Evolutionary conservation across 2,113 vertebrate genomes (phyloP).

Genomic region (Cichladusa arquata): DNA sequence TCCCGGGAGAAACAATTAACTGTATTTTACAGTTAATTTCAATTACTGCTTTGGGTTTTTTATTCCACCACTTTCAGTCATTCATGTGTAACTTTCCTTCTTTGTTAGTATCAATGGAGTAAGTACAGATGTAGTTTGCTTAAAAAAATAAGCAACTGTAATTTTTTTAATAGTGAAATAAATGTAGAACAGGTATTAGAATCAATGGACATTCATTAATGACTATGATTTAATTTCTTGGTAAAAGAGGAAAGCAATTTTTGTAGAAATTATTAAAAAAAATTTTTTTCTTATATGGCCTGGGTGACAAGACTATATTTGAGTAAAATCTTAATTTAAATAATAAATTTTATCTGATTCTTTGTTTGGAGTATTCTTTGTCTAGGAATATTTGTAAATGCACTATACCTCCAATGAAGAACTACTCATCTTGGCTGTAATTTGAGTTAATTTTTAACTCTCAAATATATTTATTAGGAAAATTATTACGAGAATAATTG

Average conservation of each 20-base stretch:
- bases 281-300: not conserved
- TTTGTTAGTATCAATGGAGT: not conserved
- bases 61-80: not conserved
- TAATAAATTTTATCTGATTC: not conserved
- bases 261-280: not conserved
- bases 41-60: not conserved
- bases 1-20: not conserved
- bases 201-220: not conserved
- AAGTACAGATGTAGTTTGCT: not conserved
- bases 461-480: not conserved
- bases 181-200: not conserved
- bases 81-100: not conserved
- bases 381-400: not conserved
- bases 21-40: slow-evolving; percentile 23
- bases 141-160: not conserved
- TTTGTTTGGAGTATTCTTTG: not conserved
- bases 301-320: not conserved
- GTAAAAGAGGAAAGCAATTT: not conserved
- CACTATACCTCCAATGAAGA: not conserved
- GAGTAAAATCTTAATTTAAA: not conserved
- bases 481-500: not conserved
- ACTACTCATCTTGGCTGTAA: not conserved
- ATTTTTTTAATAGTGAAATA: not conserved
- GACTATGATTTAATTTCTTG: not conserved
- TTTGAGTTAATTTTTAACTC: not conserved